Conservation (phyloP, 2,113 vertebrate genomes). For the Alethe castanea region DNA sequence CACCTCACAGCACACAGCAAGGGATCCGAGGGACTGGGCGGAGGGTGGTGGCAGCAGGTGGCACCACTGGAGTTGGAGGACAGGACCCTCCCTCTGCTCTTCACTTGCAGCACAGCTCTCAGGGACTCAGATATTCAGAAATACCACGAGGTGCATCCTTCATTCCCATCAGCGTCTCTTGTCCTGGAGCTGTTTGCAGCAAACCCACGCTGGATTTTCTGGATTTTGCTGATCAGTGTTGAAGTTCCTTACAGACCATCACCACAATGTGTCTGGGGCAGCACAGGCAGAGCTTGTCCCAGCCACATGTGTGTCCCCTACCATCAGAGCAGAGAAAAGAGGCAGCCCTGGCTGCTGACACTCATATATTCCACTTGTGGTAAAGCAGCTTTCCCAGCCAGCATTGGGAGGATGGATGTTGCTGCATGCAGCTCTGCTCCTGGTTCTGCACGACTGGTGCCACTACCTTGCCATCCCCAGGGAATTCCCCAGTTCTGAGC, state of each 20-base stretch:
- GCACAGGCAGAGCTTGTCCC: background rate
- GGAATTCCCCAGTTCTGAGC: background rate
- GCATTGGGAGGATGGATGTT: background rate
- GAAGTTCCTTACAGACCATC: background rate
- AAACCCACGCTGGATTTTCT: background rate
- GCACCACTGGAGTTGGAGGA: accelerated
- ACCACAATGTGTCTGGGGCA: background rate
- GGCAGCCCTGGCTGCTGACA: background rate
- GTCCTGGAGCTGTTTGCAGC: background rate
- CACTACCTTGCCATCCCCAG: background rate
- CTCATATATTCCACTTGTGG: accelerated
- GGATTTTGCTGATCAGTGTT: background rate
- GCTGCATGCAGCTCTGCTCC: background rate
- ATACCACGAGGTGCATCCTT: background rate
- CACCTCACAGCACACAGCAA: background rate
- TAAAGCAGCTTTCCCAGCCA: background rate
- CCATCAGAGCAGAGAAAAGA: background rate
- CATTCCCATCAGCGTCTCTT: background rate
- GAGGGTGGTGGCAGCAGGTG: background rate
- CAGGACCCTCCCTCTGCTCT: background rate
- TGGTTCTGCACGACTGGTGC: background rate
- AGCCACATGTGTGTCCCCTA: background rate
- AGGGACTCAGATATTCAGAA: background rate
- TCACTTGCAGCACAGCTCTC: background rate
- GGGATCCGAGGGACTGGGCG: accelerated